Evolutionary conservation across 2,113 vertebrate species (phyloP), one percentile per base, ranked within the genome.

Genomic region (Menidia beryllina): DNA sequence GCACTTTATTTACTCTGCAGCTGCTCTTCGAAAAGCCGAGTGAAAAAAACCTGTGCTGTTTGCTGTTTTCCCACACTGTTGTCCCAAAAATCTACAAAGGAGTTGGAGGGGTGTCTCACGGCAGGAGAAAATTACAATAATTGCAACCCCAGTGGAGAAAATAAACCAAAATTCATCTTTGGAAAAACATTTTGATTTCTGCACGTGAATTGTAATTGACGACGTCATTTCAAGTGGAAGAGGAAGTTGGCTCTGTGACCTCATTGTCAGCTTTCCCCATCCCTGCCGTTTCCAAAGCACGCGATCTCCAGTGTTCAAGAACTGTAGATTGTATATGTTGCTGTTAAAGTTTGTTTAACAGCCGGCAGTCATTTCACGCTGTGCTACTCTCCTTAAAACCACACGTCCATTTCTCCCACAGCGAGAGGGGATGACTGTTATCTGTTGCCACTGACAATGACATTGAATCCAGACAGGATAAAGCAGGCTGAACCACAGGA

Each of bases 101-200:
- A 45, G 8, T 27, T 55, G 53, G 30, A 69, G 58, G 15, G 24
- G 47, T 24, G 24, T 15, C 26, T 39, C 48, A 54, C 77, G 74
- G 77, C 66, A 69, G 65, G 48, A 45, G 54, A 4, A 26, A 41
- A 70, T 74, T 65, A 55, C 9, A 49, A 10, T 69, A 59, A 74
- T 49, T 58, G 41, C 41, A 43, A 43, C 5, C 41, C 41, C 41
- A 45, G 41, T n/a, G 17, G 41, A 6, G 41, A 50, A 14, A 7
- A 55, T 13, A 61, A 65, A 49, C 39, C 36, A 34, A 56, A 26
- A 43, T 13, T 27, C 1, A 61, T 56, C 51, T 57, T 51, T 21
- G 27, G 20, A 26, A 49, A 72, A 64, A 64, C 10, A 54, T 55
- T 68, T 45, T 5, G 10, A 50, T 72, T 78, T 62, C 5, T 53